Evolutionary conservation across 2,888 invertebrate genomes (phyloP), one percentile per base, ranked within the genome.

Genomic region (Drosophila gaucha): DNA sequence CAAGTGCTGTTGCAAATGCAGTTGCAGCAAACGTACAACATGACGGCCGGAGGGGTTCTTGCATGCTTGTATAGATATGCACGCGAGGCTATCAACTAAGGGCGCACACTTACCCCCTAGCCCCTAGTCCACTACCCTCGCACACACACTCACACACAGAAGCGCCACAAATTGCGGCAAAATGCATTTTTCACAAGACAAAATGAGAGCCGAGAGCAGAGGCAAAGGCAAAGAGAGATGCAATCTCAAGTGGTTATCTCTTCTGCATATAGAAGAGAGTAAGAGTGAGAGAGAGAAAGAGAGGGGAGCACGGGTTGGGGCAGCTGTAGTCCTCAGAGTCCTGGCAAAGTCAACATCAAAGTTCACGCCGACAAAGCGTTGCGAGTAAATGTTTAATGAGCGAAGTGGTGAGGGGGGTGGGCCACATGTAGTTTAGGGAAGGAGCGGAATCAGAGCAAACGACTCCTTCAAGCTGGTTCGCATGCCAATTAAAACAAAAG

Each of bases 331-430:
- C 65, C 68, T 59, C 22, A 35, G 49, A 41, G 59, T 63, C 78
- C 59, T 62, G 44, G 51, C 78, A 82, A 67, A 82, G 83, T 80
- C 86, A 84, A 89, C 86, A 87, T 87, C 89, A 87, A 89, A 86
- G 89, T 89, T 89, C 74, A 74, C 85, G 87, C 87, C 87, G 89
- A 88, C 89, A 89, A 86, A 88, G 88, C 87, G 79, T 83, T 74
- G 77, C 70, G 67, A 74, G 80, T 88, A 89, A 87, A 87, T 87
- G 80, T 87, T 87, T 89, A 87, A 87, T 87, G 87, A 87, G 85
- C 71, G 74, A 47, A 57, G 57, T 67, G 57, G 46, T 28, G 50
- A 30, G 41, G 16, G 41, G 31, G 14, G 31, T 18, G 36, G 2
- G 9, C 31, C 50, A 36, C 52, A 57, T 44, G 56, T 58, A 67